Base-by-base conservation (phyloP, 1,140 invertebrate species). In the Caenorhabditis remanei region DNA sequence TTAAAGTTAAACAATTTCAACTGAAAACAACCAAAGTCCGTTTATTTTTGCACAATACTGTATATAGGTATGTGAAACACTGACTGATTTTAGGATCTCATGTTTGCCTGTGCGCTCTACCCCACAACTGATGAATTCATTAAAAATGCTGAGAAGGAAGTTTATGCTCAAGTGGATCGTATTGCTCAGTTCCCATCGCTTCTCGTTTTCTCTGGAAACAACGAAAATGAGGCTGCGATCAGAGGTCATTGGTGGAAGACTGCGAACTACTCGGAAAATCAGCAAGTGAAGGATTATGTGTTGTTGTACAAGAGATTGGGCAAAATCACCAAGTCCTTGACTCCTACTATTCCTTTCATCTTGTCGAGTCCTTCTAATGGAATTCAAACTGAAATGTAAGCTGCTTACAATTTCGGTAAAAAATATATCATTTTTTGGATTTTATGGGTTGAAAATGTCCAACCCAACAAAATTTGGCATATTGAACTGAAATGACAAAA, bases 51-150 rank as follows among this genome's bases (percentile, higher is more conserved):
- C 65, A 71, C 11, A 21, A 4, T 50, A 32, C 11, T 40, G 4
- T 32, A 32, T 32, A 0, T 32, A 32, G 32, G 32, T 32, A 32
- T 32, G 2, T 32, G 32, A 32, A 32, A 32, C 32, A 32, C 32
- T 32, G 2, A 32, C 0, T 32, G 32, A 32, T 93, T 90, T 87
- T 92, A 92, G 41, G 97, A 99, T 93, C 95, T 99, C 88, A 98
- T 99, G 96, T 99, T 99, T 93, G 98, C 98, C 0, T 99, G 97
- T 92, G 94, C 95, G 8, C 96, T 99, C 95, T 99, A 99, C 93
- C 98, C 97, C 7, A 94, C 95, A 0, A 94, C 95, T 84, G 87
- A 93, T 0, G 92, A 94, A 13, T 99, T 97, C 93, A 93, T 99
- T 3, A 71, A 90, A 4, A 95, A 94, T 14, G 96, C 99, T 0